phyloP scores from a whole-genome alignment of 2,113 vertebrate species.

The Rhinogobius similis region DNA sequence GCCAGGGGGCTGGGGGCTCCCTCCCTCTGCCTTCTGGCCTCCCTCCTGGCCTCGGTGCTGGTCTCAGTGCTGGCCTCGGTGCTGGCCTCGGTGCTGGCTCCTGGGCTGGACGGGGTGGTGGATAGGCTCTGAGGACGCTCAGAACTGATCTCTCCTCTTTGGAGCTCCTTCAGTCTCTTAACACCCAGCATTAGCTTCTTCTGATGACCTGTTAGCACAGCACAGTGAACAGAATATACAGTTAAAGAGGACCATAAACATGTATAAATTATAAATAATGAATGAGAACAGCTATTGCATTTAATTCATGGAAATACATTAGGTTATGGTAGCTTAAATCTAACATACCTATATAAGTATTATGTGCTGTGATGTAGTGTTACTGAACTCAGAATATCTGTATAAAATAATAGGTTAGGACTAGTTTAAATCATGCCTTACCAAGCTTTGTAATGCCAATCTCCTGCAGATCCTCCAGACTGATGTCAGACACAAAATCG shows the following conservation, averaged over 20 bases:
- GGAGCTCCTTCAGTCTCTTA: slow-evolving; percentile 87
- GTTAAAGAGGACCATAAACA: background rate
- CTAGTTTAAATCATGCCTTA: slow-evolving; percentile 21
- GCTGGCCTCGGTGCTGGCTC: background rate
- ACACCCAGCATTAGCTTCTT: slow-evolving; percentile 98
- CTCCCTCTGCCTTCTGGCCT: slow-evolving; percentile 79
- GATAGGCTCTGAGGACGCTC: slow-evolving; percentile 53
- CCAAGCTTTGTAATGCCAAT: slow-evolving; percentile 89
- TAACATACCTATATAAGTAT: too few species aligned
- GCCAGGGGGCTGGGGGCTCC: slow-evolving; percentile 84
- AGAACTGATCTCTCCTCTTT: slow-evolving; percentile 65
- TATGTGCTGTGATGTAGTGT: too few species aligned
- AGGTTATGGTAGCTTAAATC: background rate
- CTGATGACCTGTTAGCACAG: slow-evolving; percentile 85
- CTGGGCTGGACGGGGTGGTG: slow-evolving; percentile 58
- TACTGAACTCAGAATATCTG: background rate
- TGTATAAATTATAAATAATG: background rate
- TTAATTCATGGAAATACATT: too few species aligned
- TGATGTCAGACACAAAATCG: slow-evolving; percentile 97
- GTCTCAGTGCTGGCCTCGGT: background rate
- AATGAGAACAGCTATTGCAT: background rate
- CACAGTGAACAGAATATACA: background rate
- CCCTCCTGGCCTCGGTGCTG: slow-evolving; percentile 66
- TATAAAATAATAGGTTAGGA: background rate
- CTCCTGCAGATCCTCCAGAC: slow-evolving; percentile 95